Evolutionary conservation across 2,113 vertebrate species (phyloP).

Genomic region (Puffinus mauretanicus): DNA sequence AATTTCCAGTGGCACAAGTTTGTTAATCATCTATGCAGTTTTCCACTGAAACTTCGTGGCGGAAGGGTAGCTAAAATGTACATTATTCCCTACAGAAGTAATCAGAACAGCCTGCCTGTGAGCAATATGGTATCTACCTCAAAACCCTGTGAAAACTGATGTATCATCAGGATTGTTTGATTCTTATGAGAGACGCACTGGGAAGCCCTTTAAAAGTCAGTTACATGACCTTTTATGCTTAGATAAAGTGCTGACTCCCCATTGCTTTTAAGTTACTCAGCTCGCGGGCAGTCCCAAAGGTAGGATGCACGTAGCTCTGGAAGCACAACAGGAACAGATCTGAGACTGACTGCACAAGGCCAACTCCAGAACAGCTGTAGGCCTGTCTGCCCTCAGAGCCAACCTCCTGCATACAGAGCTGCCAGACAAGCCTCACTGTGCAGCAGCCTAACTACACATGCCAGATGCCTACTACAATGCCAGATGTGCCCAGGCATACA

Average conservation of each 20-base stretch:
- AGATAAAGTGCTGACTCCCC: not conserved
- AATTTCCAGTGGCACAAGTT: not conserved
- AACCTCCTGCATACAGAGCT: not conserved
- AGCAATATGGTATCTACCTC: not conserved
- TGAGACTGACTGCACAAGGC: not conserved
- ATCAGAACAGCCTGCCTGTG: not conserved
- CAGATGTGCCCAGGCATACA: not conserved
- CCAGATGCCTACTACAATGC: not conserved
- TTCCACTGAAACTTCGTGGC: not conserved
- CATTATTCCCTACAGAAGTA: not conserved
- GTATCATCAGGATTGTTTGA: not conserved
- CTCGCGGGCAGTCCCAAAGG: not conserved
- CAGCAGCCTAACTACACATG: not conserved
- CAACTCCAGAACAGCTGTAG: not conserved
- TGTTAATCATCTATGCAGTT: not conserved
- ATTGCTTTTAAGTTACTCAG: not conserved
- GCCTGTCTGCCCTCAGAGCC: not conserved
- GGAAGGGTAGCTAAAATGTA: not conserved
- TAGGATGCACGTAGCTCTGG: accelerated
- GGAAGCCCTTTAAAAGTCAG: not conserved
- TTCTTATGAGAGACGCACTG: not conserved
- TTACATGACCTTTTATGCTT: not conserved
- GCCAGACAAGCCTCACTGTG: not conserved
- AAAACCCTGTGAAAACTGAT: not conserved
- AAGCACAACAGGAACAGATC: not conserved